Evolutionary conservation across 1,140 invertebrate genomes (phyloP), one percentile per base, ranked within the genome.

Genomic region (Wasmannia auropunctata): DNA sequence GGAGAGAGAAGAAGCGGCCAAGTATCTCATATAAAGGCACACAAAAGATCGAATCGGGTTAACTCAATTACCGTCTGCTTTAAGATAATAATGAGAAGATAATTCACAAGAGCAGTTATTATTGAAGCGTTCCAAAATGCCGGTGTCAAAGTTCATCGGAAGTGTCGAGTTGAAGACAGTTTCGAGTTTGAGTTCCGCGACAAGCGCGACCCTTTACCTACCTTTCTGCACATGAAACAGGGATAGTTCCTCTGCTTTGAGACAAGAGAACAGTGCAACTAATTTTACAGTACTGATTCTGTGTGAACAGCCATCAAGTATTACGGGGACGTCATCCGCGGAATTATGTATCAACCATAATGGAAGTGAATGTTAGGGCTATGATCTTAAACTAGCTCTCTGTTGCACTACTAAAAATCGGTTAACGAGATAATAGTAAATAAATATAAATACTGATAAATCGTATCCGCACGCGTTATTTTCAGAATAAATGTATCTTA

Each of bases 31-130:
- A 56, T 34, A 46, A 25, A 70, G 14, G 16, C 3, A 56, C 51
- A 65, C 37, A 25, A 54, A 58, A 40, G 69, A 87, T 85, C 75
- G 56, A 85, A 72, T 88, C 65, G 25, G 28, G 37, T 87, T 88
- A 88, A 85, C 72, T 89, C 81, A 86, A 86, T 88, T 89, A 88
- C 11, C 88, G 63, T 54, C 43, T 67, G 77, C 75, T 81, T 75
- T 76, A 86, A 80, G 87, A 89, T 69, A 86, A 81, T 88, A 89
- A 89, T 72, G 54, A 70, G 87, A 86, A 86, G 87, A 86, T 88
- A 85, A 88, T 56, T 76, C 75, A 31, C 87, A 86, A 54, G 54
- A 81, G 67, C 77, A 88, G 85, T 86, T 88, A 88, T 77, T 88
- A 89, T 86, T 51, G 81, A 81, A 88, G 83, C 87, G 83, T 76